Evolutionary conservation across 30 jellyfish, hydroid and myxozoan genomes (phyloP), one percentile per base, ranked within the genome.

Genomic region (Haliclystus octoradiatus): DNA sequence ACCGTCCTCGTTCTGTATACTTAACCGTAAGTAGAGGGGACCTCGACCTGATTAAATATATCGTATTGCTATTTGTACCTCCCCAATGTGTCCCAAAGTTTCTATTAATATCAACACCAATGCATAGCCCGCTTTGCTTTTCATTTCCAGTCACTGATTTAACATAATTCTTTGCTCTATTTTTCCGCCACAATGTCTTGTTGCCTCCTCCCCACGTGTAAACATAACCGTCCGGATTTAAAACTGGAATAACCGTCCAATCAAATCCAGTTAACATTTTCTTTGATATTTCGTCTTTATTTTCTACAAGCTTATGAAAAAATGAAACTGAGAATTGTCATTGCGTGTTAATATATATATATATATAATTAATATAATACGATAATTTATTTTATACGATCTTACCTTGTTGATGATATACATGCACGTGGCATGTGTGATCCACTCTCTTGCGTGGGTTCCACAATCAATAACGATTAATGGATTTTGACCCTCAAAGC

Each of bases 391-490:
- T 40, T 5, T 40, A 19, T n/a, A 40, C 19, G 19, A 40, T 40
- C 14, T 33, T 33, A 75, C 87, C 85, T 66, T 22, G 13, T 49
- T 47, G 1, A 75, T 75, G 27, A 75, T 65, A 50, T 64, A 64
- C 72, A 75, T 49, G 53, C 87, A 75, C 1, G 87, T 75, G 1
- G 87, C 50, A 3, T 64, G 84, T 29, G 84, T 63, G 49, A 73
- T 23, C 84, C 84, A 73, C 62, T 73, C 84, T 57, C 84, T 57
- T 57, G 84, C 84, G 34, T 75, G 87, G 23, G 84, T 73, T 24
- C 87, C 87, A 46, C 87, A 75, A 31, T 75, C 87, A 30, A 75
- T 23, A 29, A 75, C 84, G n/a, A 75, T 75, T 19, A 40, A 40
- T 40, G 14, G 57, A 40, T 40, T 40, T 40, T 9, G 57, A n/a